Evolutionary conservation across 1,140 invertebrate genomes (phyloP).

Genomic region (Drosophila sp.): DNA sequence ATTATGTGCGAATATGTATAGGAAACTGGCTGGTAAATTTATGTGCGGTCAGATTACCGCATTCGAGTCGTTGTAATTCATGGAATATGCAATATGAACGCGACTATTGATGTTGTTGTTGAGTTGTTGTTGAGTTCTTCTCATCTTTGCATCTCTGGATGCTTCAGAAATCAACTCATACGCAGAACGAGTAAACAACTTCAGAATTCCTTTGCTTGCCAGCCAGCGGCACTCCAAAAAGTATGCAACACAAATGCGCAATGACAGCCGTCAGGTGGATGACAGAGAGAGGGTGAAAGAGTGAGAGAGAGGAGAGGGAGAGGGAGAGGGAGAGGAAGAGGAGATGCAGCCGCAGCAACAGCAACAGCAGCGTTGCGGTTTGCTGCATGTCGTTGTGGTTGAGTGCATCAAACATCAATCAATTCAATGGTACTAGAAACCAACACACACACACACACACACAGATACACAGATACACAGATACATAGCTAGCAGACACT

Average conservation of each 20-base stretch:
- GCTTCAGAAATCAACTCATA: conserved; percentile 19
- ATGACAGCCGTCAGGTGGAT: conserved; percentile 38
- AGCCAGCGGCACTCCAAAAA: conserved; percentile 63
- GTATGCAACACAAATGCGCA: conserved; percentile 76
- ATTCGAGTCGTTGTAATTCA: conserved; percentile 67
- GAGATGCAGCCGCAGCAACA: conserved; percentile 39
- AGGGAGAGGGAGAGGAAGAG: background rate
- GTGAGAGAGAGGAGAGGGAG: background rate
- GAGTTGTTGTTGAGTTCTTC: conserved; percentile 7
- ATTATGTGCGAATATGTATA: conserved; percentile 61
- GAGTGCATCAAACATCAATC: conserved; percentile 82
- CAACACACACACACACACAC: conserved; percentile 37
- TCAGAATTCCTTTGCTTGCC: conserved; percentile 48
- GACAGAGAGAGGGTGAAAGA: background rate
- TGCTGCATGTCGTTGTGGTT: conserved; percentile 79
- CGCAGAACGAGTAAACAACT: conserved; percentile 28
- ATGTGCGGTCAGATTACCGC: conserved; percentile 78
- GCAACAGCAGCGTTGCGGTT: conserved; percentile 70
- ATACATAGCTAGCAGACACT: conserved; percentile 29
- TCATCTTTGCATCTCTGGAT: conserved; percentile 41
- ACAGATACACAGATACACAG: conserved; percentile 22
- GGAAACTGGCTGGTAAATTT: conserved; percentile 60
- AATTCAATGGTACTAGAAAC: conserved; percentile 76
- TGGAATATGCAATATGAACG: conserved; percentile 22
- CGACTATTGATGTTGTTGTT: background rate